Base-by-base conservation (phyloP, 2,797 vertebrate species). In the Bradypus variegatus region DNA sequence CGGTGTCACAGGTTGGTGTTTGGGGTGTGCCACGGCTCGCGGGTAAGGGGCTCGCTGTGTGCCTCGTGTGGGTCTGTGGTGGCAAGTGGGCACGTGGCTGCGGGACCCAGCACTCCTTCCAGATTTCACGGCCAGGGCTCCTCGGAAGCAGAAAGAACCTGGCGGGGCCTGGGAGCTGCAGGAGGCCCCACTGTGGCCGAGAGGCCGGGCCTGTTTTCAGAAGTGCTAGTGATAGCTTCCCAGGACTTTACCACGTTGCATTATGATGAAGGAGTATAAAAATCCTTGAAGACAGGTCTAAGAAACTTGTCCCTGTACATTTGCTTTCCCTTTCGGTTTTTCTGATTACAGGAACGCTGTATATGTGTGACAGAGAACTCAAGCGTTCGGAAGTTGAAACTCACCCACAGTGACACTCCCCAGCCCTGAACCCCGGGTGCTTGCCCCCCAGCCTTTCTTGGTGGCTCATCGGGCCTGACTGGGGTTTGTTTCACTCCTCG, bases 371-470 rank as follows among this genome's bases (percentile, higher is more conserved):
- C 3, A 14, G 18, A 82, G 2, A 86, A 21, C 8, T 25, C 41
- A 27, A 0, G 73, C 76, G 8, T 50, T 64, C 25, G 6, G 69
- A 41, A 50, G 36, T 19, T 9, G 41, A 27, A 38, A 18, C 2
- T 2, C 2, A 8, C 55, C n/a, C 8, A 7, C 12, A 14, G 2
- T 13, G 23, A 13, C 8, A 0, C 4, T 33, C n/a, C 36, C 18
- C 55, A 55, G 50, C 50, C 50, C n/a, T 50, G 38, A 2, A 65
- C 41, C 6, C 0, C 11, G 23, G 58, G 41, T n/a, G 41, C 41
- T 50, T 50, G 4, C 18, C 64, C 27, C 33, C 78, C 18, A 13
- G 7, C 1, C 2, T 0, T 4, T 0, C 3, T 8, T 1, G 13
- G 7, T 9, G 0, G 21, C 73, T 9, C 1, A 2, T 12, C 64